Percentiles rank a stretch among this genome's conserved stretches.
phyloP scores from a whole-genome alignment of 2,888 invertebrate genomes.

The Pseudeuparius sepicola region DNA sequence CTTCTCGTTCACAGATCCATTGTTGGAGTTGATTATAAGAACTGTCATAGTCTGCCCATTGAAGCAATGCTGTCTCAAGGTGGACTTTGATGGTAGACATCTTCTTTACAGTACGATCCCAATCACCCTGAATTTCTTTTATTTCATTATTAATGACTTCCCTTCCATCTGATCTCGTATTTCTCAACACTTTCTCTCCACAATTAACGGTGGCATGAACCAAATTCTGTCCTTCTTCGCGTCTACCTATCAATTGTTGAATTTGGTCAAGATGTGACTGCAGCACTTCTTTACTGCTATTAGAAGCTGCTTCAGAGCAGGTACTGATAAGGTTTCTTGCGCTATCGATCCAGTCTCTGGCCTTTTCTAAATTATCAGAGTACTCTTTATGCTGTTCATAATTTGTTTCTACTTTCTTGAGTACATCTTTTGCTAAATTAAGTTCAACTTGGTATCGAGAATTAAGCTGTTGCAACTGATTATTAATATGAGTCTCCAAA shows the following conservation, averaged over 20 bases:
- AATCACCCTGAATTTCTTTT: constrained; percentile 82
- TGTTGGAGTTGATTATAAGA: constrained; percentile 86
- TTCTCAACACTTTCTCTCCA: constrained; percentile 81
- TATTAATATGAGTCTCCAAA: constrained; percentile 77
- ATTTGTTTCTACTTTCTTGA: constrained; percentile 84
- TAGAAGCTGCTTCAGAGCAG: constrained; percentile 68
- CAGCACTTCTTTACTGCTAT: constrained; percentile 72
- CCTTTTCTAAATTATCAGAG: constrained; percentile 62
- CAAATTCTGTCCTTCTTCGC: constrained; percentile 80
- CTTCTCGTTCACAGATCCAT: constrained; percentile 91
- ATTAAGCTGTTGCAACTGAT: constrained; percentile 75
- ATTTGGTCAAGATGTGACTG: constrained; percentile 70
- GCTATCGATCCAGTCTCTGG: constrained; percentile 77
- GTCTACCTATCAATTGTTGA: constrained; percentile 66
- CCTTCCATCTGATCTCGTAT: constrained; percentile 80
- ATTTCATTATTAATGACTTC: constrained; percentile 79
- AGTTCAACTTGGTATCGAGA: constrained; percentile 82
- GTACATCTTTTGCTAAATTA: constrained; percentile 79
- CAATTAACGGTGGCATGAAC: constrained; percentile 81
- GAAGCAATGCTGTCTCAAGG: constrained; percentile 78
- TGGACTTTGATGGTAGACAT: constrained; percentile 87
- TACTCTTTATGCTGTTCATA: constrained; percentile 77
- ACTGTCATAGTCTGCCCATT: constrained; percentile 95
- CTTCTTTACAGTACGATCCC: constrained; percentile 85
- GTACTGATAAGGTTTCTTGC: constrained; percentile 74